Base-by-base conservation (phyloP, 2,888 invertebrate genomes). In the Tryphoninae sp. region DNA sequence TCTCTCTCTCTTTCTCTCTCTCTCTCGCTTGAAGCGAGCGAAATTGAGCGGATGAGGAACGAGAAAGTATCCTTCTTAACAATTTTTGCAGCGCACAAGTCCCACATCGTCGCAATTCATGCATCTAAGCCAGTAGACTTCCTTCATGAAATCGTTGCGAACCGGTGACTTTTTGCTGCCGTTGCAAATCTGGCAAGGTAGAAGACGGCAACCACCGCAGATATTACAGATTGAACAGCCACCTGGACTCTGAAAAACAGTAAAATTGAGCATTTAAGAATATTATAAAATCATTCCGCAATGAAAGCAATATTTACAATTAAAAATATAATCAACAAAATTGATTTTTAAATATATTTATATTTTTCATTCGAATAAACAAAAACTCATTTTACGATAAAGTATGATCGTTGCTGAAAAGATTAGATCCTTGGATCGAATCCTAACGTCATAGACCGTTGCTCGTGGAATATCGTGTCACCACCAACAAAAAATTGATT, bases 81-180 rank as follows among this genome's bases (percentile, higher is more conserved):
- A 99, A 84, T 95, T 94, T 87, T 96, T 96, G 92, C 98, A 99
- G 87, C 96, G 95, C 55, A 98, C 96, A 67, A 99, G 94, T 64
- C 98, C 99, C 77, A 97, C 98, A 92, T 98, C 98, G 91, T 99
- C 98, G 92, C 98, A 98, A 92, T 96, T 97, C 96, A 97, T 97
- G 92, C 98, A 98, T 89, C 97, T 97, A 87, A 99, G 94, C 22
- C 98, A 98, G 82, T 97, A 96, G 91, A 98, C 97, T 93, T 98
- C 98, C 51, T 97, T 96, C 0, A 98, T 98, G 92, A 98, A 98
- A 91, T 98, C 96, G 93, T 98, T 98, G 87, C 98, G 94, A 91
- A 97, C 97, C 68, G 98, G 95, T 19, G 98, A 98, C 93, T 98
- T 98, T 94, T 99, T 99, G 91, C 98, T 98, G 45, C 98, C 98